A percentile compares a stretch with the other conserved stretches of the same genome.
Conservation (phyloP, 1,140 invertebrate species). For the Glomeris maerens region DNA sequence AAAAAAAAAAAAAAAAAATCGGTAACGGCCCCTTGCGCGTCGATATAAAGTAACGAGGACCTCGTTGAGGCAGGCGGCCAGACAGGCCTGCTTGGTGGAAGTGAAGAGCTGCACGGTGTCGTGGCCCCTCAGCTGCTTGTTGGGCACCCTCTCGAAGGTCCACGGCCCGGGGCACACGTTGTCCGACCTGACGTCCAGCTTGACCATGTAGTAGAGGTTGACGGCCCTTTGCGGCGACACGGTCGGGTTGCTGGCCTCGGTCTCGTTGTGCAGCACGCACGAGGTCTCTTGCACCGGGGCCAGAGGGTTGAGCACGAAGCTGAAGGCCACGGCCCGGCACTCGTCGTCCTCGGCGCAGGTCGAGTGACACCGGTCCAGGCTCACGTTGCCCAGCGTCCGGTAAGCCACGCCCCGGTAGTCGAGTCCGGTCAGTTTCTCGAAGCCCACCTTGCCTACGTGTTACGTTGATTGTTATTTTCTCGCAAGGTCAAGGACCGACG, state of each 20-base stretch:
- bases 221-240: slow-evolving; percentile 59
- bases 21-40: slow-evolving; percentile 5
- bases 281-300: slow-evolving; percentile 81
- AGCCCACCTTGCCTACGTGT: slow-evolving; percentile 49
- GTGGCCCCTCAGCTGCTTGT: slow-evolving; percentile 72
- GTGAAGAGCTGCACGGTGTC: slow-evolving; percentile 86
- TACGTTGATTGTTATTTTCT: too few species aligned
- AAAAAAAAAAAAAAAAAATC: slow-evolving; percentile 1
- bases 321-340: slow-evolving; percentile 78
- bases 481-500: too few species aligned
- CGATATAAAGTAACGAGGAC: slow-evolving; percentile 32
- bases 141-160: slow-evolving; percentile 83
- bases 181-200: slow-evolving; percentile 67
- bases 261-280: slow-evolving; percentile 83
- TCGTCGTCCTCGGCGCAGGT: slow-evolving; percentile 84
- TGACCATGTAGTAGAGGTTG: slow-evolving; percentile 91
- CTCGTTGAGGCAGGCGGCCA: slow-evolving; percentile 82
- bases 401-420: slow-evolving; percentile 82
- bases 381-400: slow-evolving; percentile 80
- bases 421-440: slow-evolving; percentile 82
- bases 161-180: slow-evolving; percentile 79
- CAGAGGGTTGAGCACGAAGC: slow-evolving; percentile 78
- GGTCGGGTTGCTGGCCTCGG: slow-evolving; percentile 68
- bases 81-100: slow-evolving; percentile 80
- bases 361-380: slow-evolving; percentile 83